Percentiles rank a stretch among this genome's conserved stretches.
Conservation (phyloP, 1,140 invertebrate species). For the Drosophila chauvacae region DNA sequence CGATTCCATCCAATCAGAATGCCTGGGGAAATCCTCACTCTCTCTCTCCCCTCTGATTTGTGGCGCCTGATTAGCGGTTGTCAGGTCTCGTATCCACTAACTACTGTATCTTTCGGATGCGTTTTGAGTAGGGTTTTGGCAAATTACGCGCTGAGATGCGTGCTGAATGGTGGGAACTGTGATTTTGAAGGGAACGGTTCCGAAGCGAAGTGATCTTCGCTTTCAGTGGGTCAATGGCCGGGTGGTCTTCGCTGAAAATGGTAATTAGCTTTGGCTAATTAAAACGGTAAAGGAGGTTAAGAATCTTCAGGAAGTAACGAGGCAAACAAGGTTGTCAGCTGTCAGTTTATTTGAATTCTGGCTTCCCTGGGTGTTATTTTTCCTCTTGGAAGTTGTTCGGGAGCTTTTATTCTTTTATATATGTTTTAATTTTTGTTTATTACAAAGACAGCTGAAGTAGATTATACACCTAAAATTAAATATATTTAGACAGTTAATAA, state of each 20-base stretch:
- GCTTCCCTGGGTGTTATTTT: background rate
- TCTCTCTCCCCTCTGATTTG: constrained; percentile 49
- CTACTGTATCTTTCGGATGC: constrained; percentile 37
- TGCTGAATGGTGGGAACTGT: constrained; percentile 54
- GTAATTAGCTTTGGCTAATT: constrained; percentile 40
- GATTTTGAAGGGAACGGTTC: constrained; percentile 2
- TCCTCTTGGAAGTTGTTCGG: background rate
- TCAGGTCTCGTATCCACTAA: constrained; percentile 48
- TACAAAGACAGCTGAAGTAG: too few species aligned
- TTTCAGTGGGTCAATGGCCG: constrained; percentile 58
- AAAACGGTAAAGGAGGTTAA: constrained; percentile 34
- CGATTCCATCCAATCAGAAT: constrained; percentile 26
- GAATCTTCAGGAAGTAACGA: background rate
- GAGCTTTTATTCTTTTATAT: background rate
- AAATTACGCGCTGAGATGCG: constrained; percentile 57
- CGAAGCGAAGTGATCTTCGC: constrained; percentile 1
- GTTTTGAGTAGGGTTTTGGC: constrained; percentile 69
- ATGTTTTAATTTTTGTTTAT: background rate
- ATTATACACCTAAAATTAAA: too few species aligned
- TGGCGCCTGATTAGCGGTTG: constrained; percentile 76
- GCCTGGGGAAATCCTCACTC: background rate
- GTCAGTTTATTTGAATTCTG: background rate
- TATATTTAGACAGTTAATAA: too few species aligned
- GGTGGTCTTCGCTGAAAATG: constrained; percentile 37
- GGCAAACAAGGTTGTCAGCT: constrained; percentile 2